Evolutionary conservation across 2,888 invertebrate species (phyloP).

Genomic region (Xylocampa areola): DNA sequence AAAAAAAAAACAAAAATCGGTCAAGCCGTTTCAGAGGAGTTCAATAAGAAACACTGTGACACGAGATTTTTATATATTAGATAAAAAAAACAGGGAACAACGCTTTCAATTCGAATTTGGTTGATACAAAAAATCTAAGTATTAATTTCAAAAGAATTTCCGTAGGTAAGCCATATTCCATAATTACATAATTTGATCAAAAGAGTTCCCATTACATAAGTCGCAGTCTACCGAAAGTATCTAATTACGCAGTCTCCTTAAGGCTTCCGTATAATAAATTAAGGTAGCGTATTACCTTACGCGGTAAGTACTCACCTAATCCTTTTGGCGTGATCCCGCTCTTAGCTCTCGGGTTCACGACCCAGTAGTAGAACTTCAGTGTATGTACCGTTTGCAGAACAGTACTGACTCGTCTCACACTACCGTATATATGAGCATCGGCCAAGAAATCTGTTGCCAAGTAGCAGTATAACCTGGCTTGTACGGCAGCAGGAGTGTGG

Average conservation of each 20-base stretch:
- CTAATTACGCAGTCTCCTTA: constrained; percentile 40
- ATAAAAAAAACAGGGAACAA: too few species aligned
- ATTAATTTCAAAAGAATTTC: too few species aligned
- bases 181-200: constrained; percentile 1
- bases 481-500: constrained; percentile 98
- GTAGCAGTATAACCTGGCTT: constrained; percentile 98
- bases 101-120: too few species aligned
- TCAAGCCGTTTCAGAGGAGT: too few species aligned
- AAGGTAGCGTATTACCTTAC: constrained; percentile 11
- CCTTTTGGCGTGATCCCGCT: constrained; percentile 99
- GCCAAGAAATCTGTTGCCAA: constrained; percentile 99
- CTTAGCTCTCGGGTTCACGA: constrained; percentile 97
- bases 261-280: constrained; percentile 38
- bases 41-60: too few species aligned
- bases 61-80: too few species aligned
- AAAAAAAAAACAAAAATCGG: too few species aligned
- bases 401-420: constrained; percentile 98
- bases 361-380: constrained; percentile 99
- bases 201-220: constrained; percentile 8
- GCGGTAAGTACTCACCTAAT: constrained; percentile 93
- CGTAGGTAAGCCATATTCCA: neutral
- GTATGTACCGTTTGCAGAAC: constrained; percentile 99
- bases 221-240: constrained; percentile 14
- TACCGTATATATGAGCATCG: constrained; percentile 99
- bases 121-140: too few species aligned